These are phyloP conservation scores for Strigamia crassipes DNA, from an alignment of 2,888 invertebrate genomes.

Conservation along the genomic window DNA sequence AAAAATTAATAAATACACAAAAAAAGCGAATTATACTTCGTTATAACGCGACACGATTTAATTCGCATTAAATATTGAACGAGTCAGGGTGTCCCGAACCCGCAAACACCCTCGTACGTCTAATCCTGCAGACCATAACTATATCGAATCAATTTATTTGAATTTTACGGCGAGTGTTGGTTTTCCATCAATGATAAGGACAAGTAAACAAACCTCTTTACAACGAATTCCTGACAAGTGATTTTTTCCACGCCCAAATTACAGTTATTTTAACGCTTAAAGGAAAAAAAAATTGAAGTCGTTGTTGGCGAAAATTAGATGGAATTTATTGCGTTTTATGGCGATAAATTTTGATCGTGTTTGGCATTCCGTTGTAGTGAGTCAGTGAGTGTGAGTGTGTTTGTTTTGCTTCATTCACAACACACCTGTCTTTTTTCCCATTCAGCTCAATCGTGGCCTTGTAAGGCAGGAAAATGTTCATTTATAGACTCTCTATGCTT, in stretches of 20 bases:
- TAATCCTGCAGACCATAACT: neutral
- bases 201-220: neutral
- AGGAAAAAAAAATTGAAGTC: neutral
- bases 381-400: neutral
- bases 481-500: neutral
- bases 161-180: neutral
- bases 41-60: neutral
- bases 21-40: neutral
- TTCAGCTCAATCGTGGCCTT: conserved; percentile 17
- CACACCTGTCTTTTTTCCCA: conserved; percentile 31
- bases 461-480: conserved; percentile 15
- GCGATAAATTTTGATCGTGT: neutral
- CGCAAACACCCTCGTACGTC: neutral
- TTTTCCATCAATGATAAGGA: neutral
- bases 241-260: neutral
- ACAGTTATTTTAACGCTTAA: neutral
- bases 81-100: neutral
- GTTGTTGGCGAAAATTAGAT: neutral
- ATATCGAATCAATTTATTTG: neutral
- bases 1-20: neutral
- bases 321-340: neutral
- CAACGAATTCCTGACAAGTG: neutral
- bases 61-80: neutral
- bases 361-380: neutral
- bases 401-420: neutral